Evolutionary conservation across 2,888 invertebrate species (phyloP).

Genomic region (Melieria crassipennis): DNA sequence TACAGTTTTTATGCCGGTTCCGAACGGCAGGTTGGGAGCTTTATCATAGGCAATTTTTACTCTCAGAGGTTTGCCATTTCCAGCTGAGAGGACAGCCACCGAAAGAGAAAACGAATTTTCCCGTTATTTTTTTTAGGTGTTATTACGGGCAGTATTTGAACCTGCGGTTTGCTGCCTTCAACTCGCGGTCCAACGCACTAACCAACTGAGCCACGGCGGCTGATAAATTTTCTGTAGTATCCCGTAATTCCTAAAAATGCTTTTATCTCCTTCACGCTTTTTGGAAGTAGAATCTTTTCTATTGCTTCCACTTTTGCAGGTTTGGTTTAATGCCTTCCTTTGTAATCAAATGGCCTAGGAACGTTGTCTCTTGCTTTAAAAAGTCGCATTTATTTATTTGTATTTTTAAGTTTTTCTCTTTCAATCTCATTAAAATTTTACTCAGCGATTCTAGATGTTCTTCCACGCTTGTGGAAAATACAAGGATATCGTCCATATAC

Average conservation of each 20-base stretch:
- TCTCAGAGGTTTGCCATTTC: too few species aligned
- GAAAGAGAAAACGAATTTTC: too few species aligned
- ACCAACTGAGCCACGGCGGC: too few species aligned
- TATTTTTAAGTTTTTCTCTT: constrained; percentile 4
- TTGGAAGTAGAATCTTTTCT: background rate
- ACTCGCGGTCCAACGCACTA: too few species aligned
- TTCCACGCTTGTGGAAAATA: background rate
- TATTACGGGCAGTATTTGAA: too few species aligned
- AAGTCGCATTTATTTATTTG: constrained; percentile 12
- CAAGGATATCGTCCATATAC: background rate
- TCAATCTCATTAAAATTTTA: background rate
- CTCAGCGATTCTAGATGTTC: background rate
- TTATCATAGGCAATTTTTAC: too few species aligned
- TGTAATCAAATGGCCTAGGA: constrained; percentile 14
- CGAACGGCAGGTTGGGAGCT: too few species aligned
- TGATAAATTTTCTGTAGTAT: constrained; percentile 11
- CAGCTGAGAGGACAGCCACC: too few species aligned
- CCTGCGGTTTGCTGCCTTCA: too few species aligned
- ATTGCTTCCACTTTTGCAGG: constrained; percentile 3
- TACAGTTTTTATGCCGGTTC: too few species aligned
- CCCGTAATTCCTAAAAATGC: constrained; percentile 14
- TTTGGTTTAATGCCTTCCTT: constrained; percentile 1
- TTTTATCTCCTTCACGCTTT: constrained; percentile 4
- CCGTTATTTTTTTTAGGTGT: too few species aligned
- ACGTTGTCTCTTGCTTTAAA: background rate